A percentile compares a stretch with the other conserved stretches of the same genome.
These are phyloP conservation scores for Lottia scabra DNA, from an alignment of 2,888 invertebrate genomes.

Conservation along the genomic window DNA sequence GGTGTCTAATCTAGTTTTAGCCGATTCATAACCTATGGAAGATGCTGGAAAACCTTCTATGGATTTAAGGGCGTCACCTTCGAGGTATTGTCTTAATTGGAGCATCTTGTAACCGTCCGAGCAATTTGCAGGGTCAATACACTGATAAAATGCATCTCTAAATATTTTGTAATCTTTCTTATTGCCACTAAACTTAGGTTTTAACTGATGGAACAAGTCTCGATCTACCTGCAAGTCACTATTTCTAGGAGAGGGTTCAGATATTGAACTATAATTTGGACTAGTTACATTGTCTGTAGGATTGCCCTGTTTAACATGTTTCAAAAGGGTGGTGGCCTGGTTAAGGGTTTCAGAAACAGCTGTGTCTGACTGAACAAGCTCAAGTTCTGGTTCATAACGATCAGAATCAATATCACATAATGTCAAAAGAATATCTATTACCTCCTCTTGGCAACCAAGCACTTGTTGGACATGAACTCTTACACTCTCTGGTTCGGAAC, in stretches of 20 bases:
- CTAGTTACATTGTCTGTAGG: too few species aligned
- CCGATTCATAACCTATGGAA: background rate
- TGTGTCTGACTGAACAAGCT: background rate
- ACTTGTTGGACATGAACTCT: background rate
- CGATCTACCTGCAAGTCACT: background rate
- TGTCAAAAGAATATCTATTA: background rate
- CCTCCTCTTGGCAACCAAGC: background rate
- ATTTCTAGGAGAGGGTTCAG: too few species aligned
- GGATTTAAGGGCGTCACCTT: background rate
- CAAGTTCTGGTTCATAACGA: background rate
- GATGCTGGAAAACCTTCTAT: background rate
- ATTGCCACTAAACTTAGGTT: background rate
- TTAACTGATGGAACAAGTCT: background rate
- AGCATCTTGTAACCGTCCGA: background rate
- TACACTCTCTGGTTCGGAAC: background rate
- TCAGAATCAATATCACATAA: background rate
- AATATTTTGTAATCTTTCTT: background rate
- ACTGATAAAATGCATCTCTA: background rate
- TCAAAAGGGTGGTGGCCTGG: too few species aligned
- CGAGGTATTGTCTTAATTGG: background rate
- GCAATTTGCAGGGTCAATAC: background rate
- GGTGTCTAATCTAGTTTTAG: background rate
- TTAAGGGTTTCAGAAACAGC: too few species aligned
- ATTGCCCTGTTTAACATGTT: too few species aligned
- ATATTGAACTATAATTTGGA: too few species aligned